Percentiles rank a stretch among this genome's conserved stretches.
Conservation (phyloP, 2,888 invertebrate species). For the Tholera decimalis region DNA sequence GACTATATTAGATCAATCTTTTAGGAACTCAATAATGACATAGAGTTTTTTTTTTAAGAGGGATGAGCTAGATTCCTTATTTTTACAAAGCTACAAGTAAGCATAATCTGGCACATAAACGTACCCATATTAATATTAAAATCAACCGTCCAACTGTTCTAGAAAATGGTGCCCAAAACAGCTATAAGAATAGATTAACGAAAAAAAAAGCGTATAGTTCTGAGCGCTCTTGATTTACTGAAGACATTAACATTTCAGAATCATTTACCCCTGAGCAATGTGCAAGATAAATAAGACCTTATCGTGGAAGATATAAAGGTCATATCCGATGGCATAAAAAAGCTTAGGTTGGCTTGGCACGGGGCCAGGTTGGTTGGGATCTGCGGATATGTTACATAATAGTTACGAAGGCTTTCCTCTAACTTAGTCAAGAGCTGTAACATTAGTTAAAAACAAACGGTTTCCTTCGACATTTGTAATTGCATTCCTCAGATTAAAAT, state of each 20-base stretch:
- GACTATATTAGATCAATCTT: slow-evolving; percentile 19
- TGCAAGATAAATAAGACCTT: slow-evolving; percentile 52
- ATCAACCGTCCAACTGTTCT: neutral
- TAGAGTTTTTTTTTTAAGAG: neutral
- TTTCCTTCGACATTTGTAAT: slow-evolving; percentile 22
- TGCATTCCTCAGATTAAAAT: slow-evolving; percentile 9
- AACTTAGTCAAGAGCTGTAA: slow-evolving; percentile 38
- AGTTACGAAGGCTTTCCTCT: slow-evolving; percentile 58
- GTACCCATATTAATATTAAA: neutral
- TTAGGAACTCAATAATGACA: neutral
- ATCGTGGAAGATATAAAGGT: slow-evolving; percentile 53
- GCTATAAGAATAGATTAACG: slow-evolving; percentile 45
- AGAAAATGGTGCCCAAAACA: slow-evolving; percentile 35
- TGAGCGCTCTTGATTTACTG: slow-evolving; percentile 53
- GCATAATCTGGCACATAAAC: neutral
- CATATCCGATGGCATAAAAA: slow-evolving; percentile 43
- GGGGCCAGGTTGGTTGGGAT: slow-evolving; percentile 54
- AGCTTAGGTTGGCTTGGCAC: slow-evolving; percentile 52
- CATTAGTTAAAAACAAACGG: slow-evolving; percentile 42
- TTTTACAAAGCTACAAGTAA: neutral
- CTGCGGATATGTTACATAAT: slow-evolving; percentile 59
- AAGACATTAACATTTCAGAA: slow-evolving; percentile 57
- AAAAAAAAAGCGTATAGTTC: slow-evolving; percentile 49
- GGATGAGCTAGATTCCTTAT: neutral
- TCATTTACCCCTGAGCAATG: slow-evolving; percentile 52